Evolutionary conservation across 2,888 invertebrate species (phyloP).

Genomic region (Acronicta psi): DNA sequence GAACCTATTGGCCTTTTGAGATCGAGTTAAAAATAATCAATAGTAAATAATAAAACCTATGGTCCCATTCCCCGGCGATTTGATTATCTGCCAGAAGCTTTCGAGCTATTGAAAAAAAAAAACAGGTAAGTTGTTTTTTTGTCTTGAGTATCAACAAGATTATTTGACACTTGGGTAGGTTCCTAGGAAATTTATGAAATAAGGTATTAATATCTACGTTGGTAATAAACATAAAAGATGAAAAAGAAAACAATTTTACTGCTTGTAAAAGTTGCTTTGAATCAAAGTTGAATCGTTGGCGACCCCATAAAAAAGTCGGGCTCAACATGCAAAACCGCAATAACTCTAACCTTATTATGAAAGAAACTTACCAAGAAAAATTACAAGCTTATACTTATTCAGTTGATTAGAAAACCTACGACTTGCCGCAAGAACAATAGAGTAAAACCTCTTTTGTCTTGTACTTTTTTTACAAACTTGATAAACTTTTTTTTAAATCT

Average conservation of each 20-base stretch:
- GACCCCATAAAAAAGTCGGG: slow-evolving; percentile 65
- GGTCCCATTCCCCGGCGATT: no score
- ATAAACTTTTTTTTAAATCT: slow-evolving; percentile 6
- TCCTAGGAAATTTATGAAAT: no score
- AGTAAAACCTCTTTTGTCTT: slow-evolving; percentile 2
- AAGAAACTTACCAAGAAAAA: slow-evolving; percentile 70
- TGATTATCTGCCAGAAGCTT: no score
- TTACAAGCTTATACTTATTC: slow-evolving; percentile 58
- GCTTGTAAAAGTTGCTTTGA: slow-evolving; percentile 31
- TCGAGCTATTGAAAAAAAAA: no score
- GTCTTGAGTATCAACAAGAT: no score
- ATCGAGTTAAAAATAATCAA: no score
- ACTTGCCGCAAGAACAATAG: slow-evolving; percentile 29
- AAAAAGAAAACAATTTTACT: slow-evolving; percentile 24
- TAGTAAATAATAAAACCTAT: no score
- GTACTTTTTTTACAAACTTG: not conserved
- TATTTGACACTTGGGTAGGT: not conserved
- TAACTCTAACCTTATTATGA: slow-evolving; percentile 78
- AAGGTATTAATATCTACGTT: slow-evolving; percentile 10
- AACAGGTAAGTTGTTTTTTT: no score
- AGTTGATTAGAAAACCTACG: slow-evolving; percentile 64
- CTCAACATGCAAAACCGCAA: slow-evolving; percentile 81
- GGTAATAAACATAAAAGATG: slow-evolving; percentile 11
- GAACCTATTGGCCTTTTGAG: no score
- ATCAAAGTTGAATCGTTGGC: slow-evolving; percentile 66